Conservation (phyloP, 2,888 invertebrate genomes). For the Campoletis raptor region DNA sequence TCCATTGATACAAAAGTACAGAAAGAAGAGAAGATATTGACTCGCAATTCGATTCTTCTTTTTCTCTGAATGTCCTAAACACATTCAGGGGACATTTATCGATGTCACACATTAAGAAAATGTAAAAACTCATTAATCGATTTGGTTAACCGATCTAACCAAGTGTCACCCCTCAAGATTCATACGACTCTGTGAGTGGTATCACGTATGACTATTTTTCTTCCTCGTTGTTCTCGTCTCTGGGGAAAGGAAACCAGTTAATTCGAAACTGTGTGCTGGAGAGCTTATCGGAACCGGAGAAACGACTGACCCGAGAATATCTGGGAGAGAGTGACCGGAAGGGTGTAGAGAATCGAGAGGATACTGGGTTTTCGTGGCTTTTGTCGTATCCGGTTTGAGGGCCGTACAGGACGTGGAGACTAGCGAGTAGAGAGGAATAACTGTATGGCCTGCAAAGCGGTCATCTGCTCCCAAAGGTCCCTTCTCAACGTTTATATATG, state of each 20-base stretch:
- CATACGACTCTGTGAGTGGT: constrained; percentile 27
- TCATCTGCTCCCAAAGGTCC: constrained; percentile 75
- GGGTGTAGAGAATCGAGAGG: constrained; percentile 36
- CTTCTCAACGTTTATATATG: constrained; percentile 66
- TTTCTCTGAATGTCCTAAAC: no score
- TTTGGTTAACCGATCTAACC: background rate
- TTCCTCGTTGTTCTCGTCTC: background rate
- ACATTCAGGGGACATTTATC: no score
- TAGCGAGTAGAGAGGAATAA: constrained; percentile 25
- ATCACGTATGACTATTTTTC: background rate
- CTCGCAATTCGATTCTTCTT: no score
- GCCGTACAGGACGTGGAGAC: background rate
- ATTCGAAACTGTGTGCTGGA: constrained; percentile 56
- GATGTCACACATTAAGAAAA: background rate
- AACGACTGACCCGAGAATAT: constrained; percentile 25
- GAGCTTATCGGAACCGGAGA: constrained; percentile 58
- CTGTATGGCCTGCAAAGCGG: constrained; percentile 71
- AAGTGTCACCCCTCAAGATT: constrained; percentile 38
- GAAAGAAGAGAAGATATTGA: no score
- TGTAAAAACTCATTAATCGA: background rate
- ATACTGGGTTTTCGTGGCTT: constrained; percentile 48
- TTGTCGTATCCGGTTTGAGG: constrained; percentile 41
- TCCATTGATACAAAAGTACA: no score
- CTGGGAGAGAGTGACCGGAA: constrained; percentile 59
- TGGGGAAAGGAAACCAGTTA: constrained; percentile 51